Base-by-base conservation (phyloP, 2,888 invertebrate species). In the Andrena flavipes region DNA sequence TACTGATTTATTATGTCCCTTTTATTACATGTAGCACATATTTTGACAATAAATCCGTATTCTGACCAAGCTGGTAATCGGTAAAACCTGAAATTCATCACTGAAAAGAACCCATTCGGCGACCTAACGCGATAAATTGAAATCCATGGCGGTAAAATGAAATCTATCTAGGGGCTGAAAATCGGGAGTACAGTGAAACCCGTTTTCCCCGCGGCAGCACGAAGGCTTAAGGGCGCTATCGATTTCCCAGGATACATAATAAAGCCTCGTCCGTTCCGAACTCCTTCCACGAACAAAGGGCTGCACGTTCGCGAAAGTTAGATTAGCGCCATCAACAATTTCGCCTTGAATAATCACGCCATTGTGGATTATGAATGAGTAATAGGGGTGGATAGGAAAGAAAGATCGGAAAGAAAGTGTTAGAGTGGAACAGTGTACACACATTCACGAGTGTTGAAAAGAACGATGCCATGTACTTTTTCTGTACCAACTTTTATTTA, bases 211-310 rank as follows among this genome's bases (percentile, higher is more conserved):
- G 35, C 30, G 70, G 65, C 48, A 13, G 48, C 49, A 20, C 48
- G 59, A 59, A 67, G 59, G 79, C 51, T 83, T 76, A 76, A 79
- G 73, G 71, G 56, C 79, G 63, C 62, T 85, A 85, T 84, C 83
- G 86, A 84, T 85, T 78, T 79, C 35, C 74, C 49, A 23, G 42
- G 71, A 86, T 74, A 74, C 62, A 84, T 71, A 84, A 76, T 76
- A 75, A 72, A 85, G 64, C 56, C 49, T 13, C 68, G 26, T 65
- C 68, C 72, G 33, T 30, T 35, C 51, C 30, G 70, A 64, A 51
- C 64, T 78, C 33, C 68, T 56, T 76, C 20, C 67, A 29, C 70
- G 65, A 81, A 84, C 80, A 84, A 84, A 69, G 42, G 76, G 33
- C 51, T 20, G 26, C 35, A 30, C 20, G 20, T 42, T 65, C 59